Conservation (phyloP, 2,888 invertebrate species). For the Octonoba sinensis region DNA sequence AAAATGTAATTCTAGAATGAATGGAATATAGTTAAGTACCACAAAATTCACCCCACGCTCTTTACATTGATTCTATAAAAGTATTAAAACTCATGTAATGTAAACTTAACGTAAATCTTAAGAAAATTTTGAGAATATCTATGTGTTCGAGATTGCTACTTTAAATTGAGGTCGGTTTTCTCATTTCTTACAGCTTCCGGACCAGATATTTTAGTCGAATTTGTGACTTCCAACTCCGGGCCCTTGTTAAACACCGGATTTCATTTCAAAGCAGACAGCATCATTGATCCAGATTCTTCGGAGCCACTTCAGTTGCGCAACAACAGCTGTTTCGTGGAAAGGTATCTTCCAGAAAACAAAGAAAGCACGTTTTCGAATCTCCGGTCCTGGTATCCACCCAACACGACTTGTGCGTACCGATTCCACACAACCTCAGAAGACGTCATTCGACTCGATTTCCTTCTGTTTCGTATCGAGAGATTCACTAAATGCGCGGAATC, state of each 20-base stretch:
- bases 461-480: constrained; percentile 65
- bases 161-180: too few relatives aligned
- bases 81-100: too few relatives aligned
- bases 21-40: too few relatives aligned
- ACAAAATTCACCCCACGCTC: too few relatives aligned
- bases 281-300: constrained; percentile 62
- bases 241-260: constrained; percentile 92
- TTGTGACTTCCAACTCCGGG: constrained; percentile 69
- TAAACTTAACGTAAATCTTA: neutral
- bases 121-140: neutral
- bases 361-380: constrained; percentile 64
- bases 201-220: constrained; percentile 69
- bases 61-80: too few relatives aligned
- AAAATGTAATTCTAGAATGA: too few relatives aligned
- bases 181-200: constrained; percentile 78
- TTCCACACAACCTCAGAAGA: constrained; percentile 77
- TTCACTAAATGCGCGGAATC: constrained; percentile 70
- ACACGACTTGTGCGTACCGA: constrained; percentile 90
- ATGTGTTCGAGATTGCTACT: neutral
- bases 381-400: constrained; percentile 86
- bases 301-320: constrained; percentile 66
- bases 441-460: constrained; percentile 89
- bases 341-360: constrained; percentile 61
- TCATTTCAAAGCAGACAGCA: constrained; percentile 80
- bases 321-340: constrained; percentile 64